A percentile compares a stretch with the other conserved stretches of the same genome.
Evolutionary conservation across 1,140 invertebrate species (phyloP).

Genomic region (Camponotus vicinus): DNA sequence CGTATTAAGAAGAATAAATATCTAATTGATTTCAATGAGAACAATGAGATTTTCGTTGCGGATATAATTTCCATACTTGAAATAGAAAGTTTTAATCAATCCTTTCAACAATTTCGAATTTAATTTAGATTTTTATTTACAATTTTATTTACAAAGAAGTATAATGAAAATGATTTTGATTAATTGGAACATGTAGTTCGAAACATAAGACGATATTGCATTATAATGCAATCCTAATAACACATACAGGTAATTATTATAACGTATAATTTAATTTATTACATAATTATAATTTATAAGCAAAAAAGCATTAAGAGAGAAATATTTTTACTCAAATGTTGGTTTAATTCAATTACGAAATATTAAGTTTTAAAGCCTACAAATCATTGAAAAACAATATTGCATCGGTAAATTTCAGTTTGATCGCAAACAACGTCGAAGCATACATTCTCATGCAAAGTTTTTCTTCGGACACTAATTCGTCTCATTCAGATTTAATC

Average conservation of each 20-base stretch:
- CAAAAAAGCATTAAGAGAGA: not conserved
- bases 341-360: not conserved
- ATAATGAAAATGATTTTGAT: not conserved
- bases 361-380: not conserved
- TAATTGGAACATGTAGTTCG: not conserved
- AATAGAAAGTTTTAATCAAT: not conserved
- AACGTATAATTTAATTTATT: slow-evolving; percentile 23
- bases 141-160: not conserved
- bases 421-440: not conserved
- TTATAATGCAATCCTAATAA: not conserved
- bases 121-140: not conserved
- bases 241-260: not conserved
- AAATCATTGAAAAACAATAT: not conserved
- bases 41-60: not conserved
- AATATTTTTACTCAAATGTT: not conserved
- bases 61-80: slow-evolving; percentile 18
- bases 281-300: not conserved
- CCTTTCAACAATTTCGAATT: slow-evolving; percentile 3
- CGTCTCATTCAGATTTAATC: not conserved
- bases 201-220: no score
- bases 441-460: not conserved
- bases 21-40: not conserved
- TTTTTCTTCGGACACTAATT: not conserved
- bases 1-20: not conserved
- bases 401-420: not conserved